These are phyloP conservation scores for Stegostoma tigrinum DNA, from an alignment of 2,113 vertebrate genomes.

Conservation along the genomic window DNA sequence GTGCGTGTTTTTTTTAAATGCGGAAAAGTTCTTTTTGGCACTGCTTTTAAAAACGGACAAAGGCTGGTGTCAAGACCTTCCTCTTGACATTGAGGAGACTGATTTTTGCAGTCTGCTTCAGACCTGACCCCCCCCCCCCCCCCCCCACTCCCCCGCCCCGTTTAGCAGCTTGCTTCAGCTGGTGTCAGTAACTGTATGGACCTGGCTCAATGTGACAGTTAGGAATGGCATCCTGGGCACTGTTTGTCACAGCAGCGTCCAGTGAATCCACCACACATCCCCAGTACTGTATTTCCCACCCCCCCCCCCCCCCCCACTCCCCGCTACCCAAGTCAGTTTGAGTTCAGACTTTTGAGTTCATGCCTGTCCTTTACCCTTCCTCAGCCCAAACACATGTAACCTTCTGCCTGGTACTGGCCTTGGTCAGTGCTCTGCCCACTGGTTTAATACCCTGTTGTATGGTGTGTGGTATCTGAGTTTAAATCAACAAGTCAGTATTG, in stretches of 20 bases:
- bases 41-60: neutral
- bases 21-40: neutral
- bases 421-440: neutral
- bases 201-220: neutral
- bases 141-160: too few relatives aligned
- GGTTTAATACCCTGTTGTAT: conserved; percentile 14
- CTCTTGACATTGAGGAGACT: neutral
- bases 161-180: neutral
- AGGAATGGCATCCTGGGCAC: too few relatives aligned
- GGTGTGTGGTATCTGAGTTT: neutral
- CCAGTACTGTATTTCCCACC: neutral
- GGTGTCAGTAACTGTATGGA: neutral
- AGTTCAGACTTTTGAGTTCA: neutral
- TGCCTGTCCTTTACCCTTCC: neutral
- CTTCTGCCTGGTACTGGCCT: neutral
- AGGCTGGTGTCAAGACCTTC: neutral
- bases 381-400: neutral
- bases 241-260: too few relatives aligned
- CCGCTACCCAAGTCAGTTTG: too few relatives aligned
- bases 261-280: neutral
- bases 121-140: too few relatives aligned
- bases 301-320: neutral
- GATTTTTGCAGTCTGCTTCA: neutral
- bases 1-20: neutral
- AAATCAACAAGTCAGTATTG: conserved; percentile 11